phyloP scores from a whole-genome alignment of 2,797 vertebrate genomes.

The Enteromius anoplus region DNA sequence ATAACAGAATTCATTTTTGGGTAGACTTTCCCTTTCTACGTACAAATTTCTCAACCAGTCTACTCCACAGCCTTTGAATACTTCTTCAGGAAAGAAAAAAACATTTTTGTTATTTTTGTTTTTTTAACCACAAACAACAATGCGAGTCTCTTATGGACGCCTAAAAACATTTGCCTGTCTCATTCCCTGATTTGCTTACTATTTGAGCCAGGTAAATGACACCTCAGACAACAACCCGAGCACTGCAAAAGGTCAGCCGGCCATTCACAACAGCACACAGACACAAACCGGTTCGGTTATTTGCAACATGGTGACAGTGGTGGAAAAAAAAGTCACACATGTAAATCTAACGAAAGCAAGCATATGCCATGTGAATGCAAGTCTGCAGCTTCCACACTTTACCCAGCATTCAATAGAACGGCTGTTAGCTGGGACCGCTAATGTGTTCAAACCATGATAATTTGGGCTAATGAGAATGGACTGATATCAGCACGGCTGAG shows the following conservation, averaged over 20 bases:
- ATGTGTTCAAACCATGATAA: conserved; percentile 66
- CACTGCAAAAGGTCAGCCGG: conserved; percentile 37
- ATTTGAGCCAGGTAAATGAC: conserved; percentile 61
- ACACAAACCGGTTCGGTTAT: conserved; percentile 49
- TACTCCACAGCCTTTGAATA: conserved; percentile 54
- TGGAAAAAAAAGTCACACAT: conserved; percentile 57
- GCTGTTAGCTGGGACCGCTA: conserved; percentile 32
- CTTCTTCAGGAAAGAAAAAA: conserved; percentile 52
- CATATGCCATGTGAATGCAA: conserved; percentile 29
- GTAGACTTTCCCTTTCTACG: not conserved
- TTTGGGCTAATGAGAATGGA: conserved; percentile 60
- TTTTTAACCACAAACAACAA: conserved; percentile 65
- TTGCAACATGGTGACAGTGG: conserved; percentile 60
- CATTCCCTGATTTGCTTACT: conserved; percentile 69
- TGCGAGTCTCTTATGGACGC: conserved; percentile 58
- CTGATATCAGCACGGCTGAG: conserved; percentile 59
- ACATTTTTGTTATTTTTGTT: conserved; percentile 56
- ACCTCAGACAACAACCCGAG: conserved; percentile 54
- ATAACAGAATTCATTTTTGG: not conserved
- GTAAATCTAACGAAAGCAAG: conserved; percentile 60
- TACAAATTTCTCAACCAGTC: not conserved
- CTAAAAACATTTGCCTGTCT: conserved; percentile 73
- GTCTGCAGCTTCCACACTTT: conserved; percentile 10
- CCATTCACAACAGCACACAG: not conserved
- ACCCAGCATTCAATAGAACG: conserved; percentile 15